Evolutionary conservation across 2,797 vertebrate genomes (phyloP), one percentile per base, ranked within the genome.

Genomic region (Champsocephalus esox): DNA sequence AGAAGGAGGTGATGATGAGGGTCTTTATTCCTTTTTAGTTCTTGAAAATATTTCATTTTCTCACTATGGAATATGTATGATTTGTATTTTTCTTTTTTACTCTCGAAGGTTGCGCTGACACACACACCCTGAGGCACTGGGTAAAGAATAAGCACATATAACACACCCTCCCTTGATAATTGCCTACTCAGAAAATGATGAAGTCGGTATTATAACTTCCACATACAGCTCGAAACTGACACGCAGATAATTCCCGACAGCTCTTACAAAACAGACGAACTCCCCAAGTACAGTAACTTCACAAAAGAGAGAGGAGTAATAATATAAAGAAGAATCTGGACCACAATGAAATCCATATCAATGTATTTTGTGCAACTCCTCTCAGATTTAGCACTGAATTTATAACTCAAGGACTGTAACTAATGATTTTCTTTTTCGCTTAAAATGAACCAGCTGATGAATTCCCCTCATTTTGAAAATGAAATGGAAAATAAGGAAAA

Each of bases 281-380:
- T 86, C 87, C 87, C 80, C 73, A 79, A 89, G 82, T 89, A 84
- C 77, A 83, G 9, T 59, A 38, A 19, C 49, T 41, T 49, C 58
- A 81, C 77, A 32, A 3, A 51, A 49, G 1, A 63, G 55, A 72
- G 21, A 77, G 38, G 45, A 62, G 32, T 28, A 28, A 16, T 62
- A 41, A 76, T 74, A 70, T 74, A 60, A 83, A 67, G 28, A 65
- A 79, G 32, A 41, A 78, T 69, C 50, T 38, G 55, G 19, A 45
- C 12, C 21, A 3, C 6, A n/a, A 28, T 71, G 19, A 43, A 43
- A 2, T 44, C 10, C 16, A 1, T 41, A 28, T 19, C 7, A 10
- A 61, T 45, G n/a, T 7, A 32, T 72, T 48, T 12, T 17, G 24
- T 60, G 49, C 43, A 19, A 38, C 28, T 61, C 12, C 9, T 44